phyloP scores from a whole-genome alignment of 2,797 vertebrate species.

The Malacoctenus gilli region DNA sequence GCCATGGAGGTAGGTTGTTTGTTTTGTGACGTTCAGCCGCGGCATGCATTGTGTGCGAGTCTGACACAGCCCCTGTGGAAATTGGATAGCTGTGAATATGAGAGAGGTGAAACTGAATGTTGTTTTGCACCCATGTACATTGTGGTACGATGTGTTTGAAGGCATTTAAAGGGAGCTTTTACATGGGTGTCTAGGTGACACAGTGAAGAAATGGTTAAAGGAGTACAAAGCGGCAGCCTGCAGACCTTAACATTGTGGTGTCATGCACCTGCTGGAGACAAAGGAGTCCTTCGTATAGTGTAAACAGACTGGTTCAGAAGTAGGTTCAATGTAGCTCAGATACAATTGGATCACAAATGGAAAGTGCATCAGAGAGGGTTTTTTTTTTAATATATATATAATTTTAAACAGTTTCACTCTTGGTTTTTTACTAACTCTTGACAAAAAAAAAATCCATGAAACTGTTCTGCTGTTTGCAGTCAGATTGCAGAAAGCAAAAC shows the following conservation, averaged over 20 bases:
- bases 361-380: slow-evolving; percentile 3
- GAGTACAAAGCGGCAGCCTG: slow-evolving; percentile 11
- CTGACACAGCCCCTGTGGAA: slow-evolving; percentile 9
- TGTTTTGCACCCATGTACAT: background rate
- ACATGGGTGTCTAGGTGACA: slow-evolving; percentile 3
- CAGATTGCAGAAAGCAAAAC: no score
- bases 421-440: no score
- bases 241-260: slow-evolving; percentile 25
- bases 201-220: slow-evolving; percentile 20
- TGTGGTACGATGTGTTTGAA: background rate
- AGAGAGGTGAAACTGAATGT: slow-evolving; percentile 10
- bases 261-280: slow-evolving; percentile 30
- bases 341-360: slow-evolving; percentile 7
- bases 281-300: slow-evolving; percentile 26
- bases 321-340: slow-evolving; percentile 3
- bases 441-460: no score
- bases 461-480: no score
- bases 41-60: slow-evolving; percentile 16
- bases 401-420: no score
- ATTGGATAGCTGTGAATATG: slow-evolving; percentile 19
- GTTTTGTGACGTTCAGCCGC: background rate
- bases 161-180: background rate
- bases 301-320: slow-evolving; percentile 7
- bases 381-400: slow-evolving; percentile 5
- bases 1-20: slow-evolving; percentile 92